Evolutionary conservation across 2,888 invertebrate species (phyloP).

Genomic region (Caradrina clavipalpis): DNA sequence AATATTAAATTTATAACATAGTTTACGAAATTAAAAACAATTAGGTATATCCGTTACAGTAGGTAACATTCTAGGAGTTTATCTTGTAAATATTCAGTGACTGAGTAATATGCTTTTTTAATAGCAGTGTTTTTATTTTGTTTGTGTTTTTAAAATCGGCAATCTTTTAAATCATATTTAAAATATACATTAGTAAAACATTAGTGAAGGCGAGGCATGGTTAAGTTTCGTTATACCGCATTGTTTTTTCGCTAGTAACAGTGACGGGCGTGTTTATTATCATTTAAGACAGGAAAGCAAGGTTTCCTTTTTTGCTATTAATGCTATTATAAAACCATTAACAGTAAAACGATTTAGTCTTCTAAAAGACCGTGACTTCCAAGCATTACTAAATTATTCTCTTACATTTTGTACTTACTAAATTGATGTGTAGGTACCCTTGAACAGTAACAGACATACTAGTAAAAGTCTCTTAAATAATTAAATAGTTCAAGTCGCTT

Average conservation of each 20-base stretch:
- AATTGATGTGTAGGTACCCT: not conserved
- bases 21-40: too few relatives aligned
- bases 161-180: too few relatives aligned
- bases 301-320: constrained; percentile 32
- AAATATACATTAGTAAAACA: not conserved
- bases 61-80: too few relatives aligned
- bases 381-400: constrained; percentile 20
- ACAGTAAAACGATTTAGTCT: constrained; percentile 33
- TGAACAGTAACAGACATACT: not conserved
- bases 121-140: too few relatives aligned
- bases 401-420: not conserved
- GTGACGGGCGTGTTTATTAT: constrained; percentile 34
- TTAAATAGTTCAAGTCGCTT: not conserved
- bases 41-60: too few relatives aligned
- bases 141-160: too few relatives aligned
- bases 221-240: constrained; percentile 7
- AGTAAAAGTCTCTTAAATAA: constrained; percentile 9
- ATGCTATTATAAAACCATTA: constrained; percentile 48
- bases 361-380: not conserved
- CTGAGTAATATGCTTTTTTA: too few relatives aligned
- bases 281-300: constrained; percentile 29
- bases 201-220: constrained; percentile 6
- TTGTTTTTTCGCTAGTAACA: constrained; percentile 20
- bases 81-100: too few relatives aligned
- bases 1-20: too few relatives aligned